Base-by-base conservation (phyloP, 2,113 vertebrate genomes). In the Triplophysa dalaica region DNA sequence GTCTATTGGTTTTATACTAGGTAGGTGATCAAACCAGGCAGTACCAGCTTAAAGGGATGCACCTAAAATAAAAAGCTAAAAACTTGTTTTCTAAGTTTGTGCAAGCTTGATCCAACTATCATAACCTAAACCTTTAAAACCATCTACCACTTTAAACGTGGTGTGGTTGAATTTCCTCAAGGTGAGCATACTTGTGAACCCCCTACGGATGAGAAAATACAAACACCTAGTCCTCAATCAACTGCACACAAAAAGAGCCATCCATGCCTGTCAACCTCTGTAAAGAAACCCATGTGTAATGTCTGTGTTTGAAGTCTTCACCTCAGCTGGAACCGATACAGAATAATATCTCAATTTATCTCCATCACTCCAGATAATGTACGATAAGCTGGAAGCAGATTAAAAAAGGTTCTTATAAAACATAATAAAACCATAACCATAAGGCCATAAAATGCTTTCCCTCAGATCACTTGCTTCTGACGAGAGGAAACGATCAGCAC, bases 371-470 rank as follows among this genome's bases (percentile, higher is more conserved):
- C 54, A 61, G 69, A 85, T 68, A 77, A 64, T 76, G 81, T 41
- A 41, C 16, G 83, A 63, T 43, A 70, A 84, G 78, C 75, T 84
- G 87, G 84, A 90, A 87, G 63, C 82, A 77, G 75, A 88, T 90
- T 87, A 87, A 54, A 43, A 83, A 65, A 7, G 0, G 45, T 81
- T 86, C 80, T 78, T 56, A 52, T 82, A 84, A 75, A 66, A 88
- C 83, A 81, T 86, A 82, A 89, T 88, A 85, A 90, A 85, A 86
- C 80, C 85, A 85, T 85, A 87, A 85, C 62, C 84, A 78, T 87
- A 77, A 84, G 86, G 60, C 69, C 69, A 38, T 54, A 3, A 79
- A 70, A 66, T 43, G 45, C 62, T 63, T 75, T 75, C 14, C 73
- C 48, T 56, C 38, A 79, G 1, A 61, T 78, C 63, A 56, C 58